Base-by-base conservation (phyloP, 2,797 vertebrate genomes). In the Hydrophis major region DNA sequence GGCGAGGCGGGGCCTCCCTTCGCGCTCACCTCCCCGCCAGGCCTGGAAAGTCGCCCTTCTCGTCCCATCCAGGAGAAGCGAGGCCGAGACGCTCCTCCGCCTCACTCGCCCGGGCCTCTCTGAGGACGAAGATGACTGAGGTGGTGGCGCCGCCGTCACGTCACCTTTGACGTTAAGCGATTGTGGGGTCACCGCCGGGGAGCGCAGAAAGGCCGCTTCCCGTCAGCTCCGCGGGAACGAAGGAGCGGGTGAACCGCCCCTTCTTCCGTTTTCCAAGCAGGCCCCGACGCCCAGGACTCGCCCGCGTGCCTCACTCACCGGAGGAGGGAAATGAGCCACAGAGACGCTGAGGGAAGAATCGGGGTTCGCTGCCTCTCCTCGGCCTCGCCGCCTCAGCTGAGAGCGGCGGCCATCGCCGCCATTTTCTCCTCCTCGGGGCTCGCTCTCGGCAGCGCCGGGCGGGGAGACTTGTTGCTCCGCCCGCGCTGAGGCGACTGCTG, bases 231-330 rank as follows among this genome's bases (percentile, higher is more conserved):
- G 11, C 53, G 2, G 53, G 10, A 12, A 11, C 53, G 10, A 11
- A 11, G 53, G 53, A 53, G 10, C 53, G 53, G 53, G 53, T 12
- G 53, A 55, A 11, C 2, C 90, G 22, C 74, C 93, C 94, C 37
- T 95, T 96, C 94, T 86, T 94, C 97, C 97, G 96, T 97, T 96
- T 97, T 97, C 97, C 91, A 86, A n/a, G 61, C 89, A 87, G 94
- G 91, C 92, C 95, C 95, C 92, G 5, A 88, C 60, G 57, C 92
- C 57, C 6, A 55, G 56, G 8, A 93, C 91, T 92, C 14, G 3
- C 86, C 55, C 27, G 28, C n/a, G 74, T 90, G 53, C 93, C 90
- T 91, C 92, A 96, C 96, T 96, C 94, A 95, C 90, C 90, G 32
- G 7, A 42, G 66, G 86, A 56, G 88, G 90, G 12, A 7, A 57